Base-by-base conservation (phyloP, 2,888 invertebrate genomes). In the Amphipoea lucens region DNA sequence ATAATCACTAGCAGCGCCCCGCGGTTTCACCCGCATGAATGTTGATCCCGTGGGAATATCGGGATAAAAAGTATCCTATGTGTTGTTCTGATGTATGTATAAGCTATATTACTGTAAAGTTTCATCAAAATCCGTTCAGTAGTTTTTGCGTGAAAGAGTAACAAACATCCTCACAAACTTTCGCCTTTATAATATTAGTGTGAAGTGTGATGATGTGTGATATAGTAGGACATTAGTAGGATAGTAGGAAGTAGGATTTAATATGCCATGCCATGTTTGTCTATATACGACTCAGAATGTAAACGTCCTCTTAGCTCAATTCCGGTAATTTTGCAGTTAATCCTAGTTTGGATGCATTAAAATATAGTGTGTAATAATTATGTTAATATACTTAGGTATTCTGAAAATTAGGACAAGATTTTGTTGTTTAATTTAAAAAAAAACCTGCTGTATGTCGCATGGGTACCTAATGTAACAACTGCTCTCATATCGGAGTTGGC, bases 371-470 rank as follows among this genome's bases (percentile, higher is more conserved):
- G 60, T 51, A 20, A 51, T 20, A n/a, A n/a, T n/a, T 60, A 11
- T 57, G 23, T 12, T 60, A 60, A 12, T n/a, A 60, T 57, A 23
- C 23, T 23, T n/a, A n/a, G n/a, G 57, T n/a, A n/a, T 12, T n/a
- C 48, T 14, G 48, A 48, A 48, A 14, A 48, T 48, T 14, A 29
- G 29, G 29, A 63, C 7, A 63, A 36, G 6, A 36, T 36, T 17
- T 63, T 36, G 7, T 17, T 7, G 6, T 17, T 1, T 7, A 2
- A 1, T 36, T 36, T 62, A 12, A 73, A 48, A 48, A 48, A 48
- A 48, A 48, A 66, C 80, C 29, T 7, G 68, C 80, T 81, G 80
- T 80, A 81, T 63, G 2, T 75, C 54, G 48, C 20, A 40, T n/a
- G 29, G 40, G 29, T 63, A 48, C 29, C n/a, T 45, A 20, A n/a